These are phyloP conservation scores for Otus scops DNA, from an alignment of 2,797 vertebrate species.

Conservation along the genomic window DNA sequence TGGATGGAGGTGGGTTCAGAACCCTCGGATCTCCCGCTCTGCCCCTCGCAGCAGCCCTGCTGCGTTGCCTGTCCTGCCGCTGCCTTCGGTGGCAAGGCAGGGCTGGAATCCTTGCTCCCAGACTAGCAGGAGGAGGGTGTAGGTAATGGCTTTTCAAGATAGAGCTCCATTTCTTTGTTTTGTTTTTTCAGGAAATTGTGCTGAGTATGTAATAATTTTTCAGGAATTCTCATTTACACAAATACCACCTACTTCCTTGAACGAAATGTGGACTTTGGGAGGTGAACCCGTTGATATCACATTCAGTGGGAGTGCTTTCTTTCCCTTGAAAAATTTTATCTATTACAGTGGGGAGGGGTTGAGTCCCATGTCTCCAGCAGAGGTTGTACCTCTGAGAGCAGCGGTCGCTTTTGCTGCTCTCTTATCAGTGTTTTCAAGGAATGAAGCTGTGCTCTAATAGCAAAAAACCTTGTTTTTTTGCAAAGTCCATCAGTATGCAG, in stretches of 20 bases:
- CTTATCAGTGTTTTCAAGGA: not conserved
- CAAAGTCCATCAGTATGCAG: not conserved
- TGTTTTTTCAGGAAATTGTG: conserved; percentile 3
- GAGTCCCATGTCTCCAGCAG: not conserved
- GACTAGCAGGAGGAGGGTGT: not conserved
- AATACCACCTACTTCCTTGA: not conserved
- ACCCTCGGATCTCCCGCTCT: not conserved
- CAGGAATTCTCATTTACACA: conserved; percentile 20
- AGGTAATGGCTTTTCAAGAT: not conserved
- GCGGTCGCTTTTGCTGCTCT: not conserved
- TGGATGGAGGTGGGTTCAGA: not conserved
- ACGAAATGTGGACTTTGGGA: not conserved
- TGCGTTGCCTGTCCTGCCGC: not conserved
- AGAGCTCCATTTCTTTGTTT: not conserved
- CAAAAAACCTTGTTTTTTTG: not conserved
- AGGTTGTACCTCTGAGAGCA: not conserved
- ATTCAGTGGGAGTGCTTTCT: not conserved
- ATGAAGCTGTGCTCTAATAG: not conserved
- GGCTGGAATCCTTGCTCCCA: not conserved
- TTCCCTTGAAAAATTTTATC: not conserved
- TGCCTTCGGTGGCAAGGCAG: not conserved
- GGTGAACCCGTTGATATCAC: accelerated
- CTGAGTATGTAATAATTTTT: not conserved
- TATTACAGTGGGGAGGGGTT: not conserved
- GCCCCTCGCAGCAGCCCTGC: not conserved